These are phyloP conservation scores for Temnothorax curvispinosus DNA, from an alignment of 1,140 invertebrate species.

Conservation along the genomic window DNA sequence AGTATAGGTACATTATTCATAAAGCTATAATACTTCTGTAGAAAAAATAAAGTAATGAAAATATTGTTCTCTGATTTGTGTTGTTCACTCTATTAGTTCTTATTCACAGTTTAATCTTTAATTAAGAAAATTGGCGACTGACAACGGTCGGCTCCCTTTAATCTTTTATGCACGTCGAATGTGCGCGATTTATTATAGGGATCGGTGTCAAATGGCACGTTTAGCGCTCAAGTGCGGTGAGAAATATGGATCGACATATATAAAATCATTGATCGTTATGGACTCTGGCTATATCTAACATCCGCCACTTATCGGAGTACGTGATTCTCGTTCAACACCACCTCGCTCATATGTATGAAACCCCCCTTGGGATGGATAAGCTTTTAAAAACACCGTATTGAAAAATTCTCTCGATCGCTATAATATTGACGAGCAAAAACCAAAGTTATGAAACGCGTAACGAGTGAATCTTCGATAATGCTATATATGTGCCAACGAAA, in stretches of 20 bases:
- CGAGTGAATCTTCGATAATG: neutral
- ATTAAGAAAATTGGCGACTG: neutral
- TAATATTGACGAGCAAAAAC: neutral
- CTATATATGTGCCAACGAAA: neutral
- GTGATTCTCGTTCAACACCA: constrained; percentile 44
- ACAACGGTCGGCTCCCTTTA: neutral
- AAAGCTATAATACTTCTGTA: neutral
- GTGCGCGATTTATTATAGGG: constrained; percentile 35
- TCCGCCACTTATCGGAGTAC: constrained; percentile 48
- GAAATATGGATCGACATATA: constrained; percentile 49
- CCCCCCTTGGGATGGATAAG: neutral
- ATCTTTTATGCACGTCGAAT: constrained; percentile 20
- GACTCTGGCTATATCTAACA: constrained; percentile 50
- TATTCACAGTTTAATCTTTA: neutral
- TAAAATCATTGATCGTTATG: constrained; percentile 55
- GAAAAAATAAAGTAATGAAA: neutral
- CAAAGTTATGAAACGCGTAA: neutral
- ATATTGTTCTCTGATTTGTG: neutral
- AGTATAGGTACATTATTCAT: neutral
- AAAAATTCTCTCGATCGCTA: constrained; percentile 17
- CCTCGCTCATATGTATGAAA: neutral
- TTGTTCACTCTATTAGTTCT: neutral
- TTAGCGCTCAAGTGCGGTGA: constrained; percentile 54
- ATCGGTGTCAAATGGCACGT: constrained; percentile 52
- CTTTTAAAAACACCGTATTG: neutral